A percentile compares a stretch with the other conserved stretches of the same genome.
phyloP scores from a whole-genome alignment of 2,797 vertebrate species.

The Chiroxiphia lanceolata region DNA sequence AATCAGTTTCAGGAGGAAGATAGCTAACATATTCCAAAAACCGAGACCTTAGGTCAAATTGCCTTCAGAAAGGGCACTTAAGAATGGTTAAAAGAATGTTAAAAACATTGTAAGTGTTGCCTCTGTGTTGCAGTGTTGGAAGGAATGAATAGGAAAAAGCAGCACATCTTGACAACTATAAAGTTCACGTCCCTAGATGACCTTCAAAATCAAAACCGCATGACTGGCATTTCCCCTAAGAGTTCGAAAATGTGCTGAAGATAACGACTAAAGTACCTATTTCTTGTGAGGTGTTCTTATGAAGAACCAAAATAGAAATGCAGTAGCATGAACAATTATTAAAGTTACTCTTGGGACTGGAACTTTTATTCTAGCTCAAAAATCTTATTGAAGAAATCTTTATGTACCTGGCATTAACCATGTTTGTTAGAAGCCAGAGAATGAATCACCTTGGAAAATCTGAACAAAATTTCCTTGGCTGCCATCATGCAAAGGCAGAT shows the following conservation, averaged over 20 bases:
- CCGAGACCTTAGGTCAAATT: neutral
- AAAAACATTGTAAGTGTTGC: neutral
- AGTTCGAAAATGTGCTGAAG: neutral
- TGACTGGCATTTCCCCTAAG: neutral
- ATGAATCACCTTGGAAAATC: conserved; percentile 43
- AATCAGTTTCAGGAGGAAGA: neutral
- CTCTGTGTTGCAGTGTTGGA: neutral
- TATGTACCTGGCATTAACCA: neutral
- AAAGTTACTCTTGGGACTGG: neutral
- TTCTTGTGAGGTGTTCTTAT: neutral
- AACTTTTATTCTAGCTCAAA: neutral
- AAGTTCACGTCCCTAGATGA: neutral
- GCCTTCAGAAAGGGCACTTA: neutral
- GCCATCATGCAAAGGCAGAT: neutral
- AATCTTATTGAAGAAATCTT: neutral
- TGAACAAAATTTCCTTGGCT: conserved; percentile 25
- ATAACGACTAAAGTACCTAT: neutral
- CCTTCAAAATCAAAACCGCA: neutral
- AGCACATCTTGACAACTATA: neutral
- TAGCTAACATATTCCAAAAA: neutral
- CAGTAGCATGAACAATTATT: neutral
- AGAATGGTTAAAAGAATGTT: neutral
- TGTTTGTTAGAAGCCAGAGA: conserved; percentile 6
- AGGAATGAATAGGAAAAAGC: neutral
- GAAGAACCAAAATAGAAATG: neutral